Percentiles rank a stretch among this genome's conserved stretches.
Evolutionary conservation across 1,140 invertebrate species (phyloP).

Genomic region (Habropoda laboriosa): DNA sequence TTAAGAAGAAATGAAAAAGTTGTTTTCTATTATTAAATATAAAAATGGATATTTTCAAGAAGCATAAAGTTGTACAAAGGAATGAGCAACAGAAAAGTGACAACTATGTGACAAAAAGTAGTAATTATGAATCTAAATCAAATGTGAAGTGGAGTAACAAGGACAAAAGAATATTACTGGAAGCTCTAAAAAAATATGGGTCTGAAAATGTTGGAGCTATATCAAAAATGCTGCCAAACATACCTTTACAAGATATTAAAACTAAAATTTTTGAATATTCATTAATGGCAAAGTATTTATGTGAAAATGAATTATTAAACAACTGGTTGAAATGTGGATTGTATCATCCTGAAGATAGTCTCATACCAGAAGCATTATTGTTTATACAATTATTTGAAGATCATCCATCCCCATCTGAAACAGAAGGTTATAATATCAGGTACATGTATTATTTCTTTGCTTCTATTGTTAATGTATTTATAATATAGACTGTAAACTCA

Average conservation of each 20-base stretch:
- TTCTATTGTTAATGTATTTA: neutral
- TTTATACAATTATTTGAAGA: slow-evolving; percentile 65
- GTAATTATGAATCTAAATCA: neutral
- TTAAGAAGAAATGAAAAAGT: no score
- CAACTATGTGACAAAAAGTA: neutral
- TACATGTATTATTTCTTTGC: slow-evolving; percentile 39
- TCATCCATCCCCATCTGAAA: slow-evolving; percentile 49
- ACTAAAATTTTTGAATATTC: slow-evolving; percentile 46
- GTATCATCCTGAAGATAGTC: slow-evolving; percentile 43
- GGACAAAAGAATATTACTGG: slow-evolving; percentile 59
- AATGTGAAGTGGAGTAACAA: slow-evolving; percentile 38
- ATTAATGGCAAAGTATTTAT: neutral
- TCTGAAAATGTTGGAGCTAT: slow-evolving; percentile 44
- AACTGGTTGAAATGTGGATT: slow-evolving; percentile 60
- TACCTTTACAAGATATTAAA: slow-evolving; percentile 26
- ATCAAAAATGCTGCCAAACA: slow-evolving; percentile 44
- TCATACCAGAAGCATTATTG: slow-evolving; percentile 61
- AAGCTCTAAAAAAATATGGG: slow-evolving; percentile 57
- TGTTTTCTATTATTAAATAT: no score
- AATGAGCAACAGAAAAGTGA: neutral
- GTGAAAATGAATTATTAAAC: slow-evolving; percentile 48
- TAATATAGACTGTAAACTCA: neutral
- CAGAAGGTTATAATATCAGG: slow-evolving; percentile 60
- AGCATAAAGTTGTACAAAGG: neutral
- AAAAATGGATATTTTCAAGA: neutral